Evolutionary conservation across 2,797 vertebrate species (phyloP), one percentile per base, ranked within the genome.

Genomic region (Champsocephalus esox): DNA sequence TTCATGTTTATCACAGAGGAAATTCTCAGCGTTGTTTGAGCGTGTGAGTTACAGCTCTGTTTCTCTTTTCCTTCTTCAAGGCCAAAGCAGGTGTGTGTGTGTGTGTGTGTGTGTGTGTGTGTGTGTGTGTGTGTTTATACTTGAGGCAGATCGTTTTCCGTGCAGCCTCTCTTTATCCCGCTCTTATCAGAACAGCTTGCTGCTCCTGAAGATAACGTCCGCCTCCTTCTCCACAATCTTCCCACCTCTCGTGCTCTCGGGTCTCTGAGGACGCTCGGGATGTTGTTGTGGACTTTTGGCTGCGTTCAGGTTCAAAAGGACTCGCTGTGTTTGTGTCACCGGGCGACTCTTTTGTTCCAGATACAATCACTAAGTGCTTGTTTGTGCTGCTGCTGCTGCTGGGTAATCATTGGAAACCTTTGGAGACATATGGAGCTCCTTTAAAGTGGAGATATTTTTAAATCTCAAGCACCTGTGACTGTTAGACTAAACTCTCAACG

Each of bases 181-280:
- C 60, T 67, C 79, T 61, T 83, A 82, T 88, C 79, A 34, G 61
- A 56, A 1, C 65, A 5, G 48, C 68, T 71, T 45, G 14, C 78
- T 77, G 67, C 65, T 32, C 16, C 10, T 77, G 58, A 41, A 46
- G 73, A 81, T 81, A 81, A 59, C 62, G 73, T 77, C 68, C 45
- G 56, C 9, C 70, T 83, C 57, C 28, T 38, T 65, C 56, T 9
- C 41, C 11, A 38, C 50, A 3, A 49, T 69, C 71, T 50, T 59
- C 12, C 19, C 0, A 50, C 51, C 0, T 12, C 55, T 6, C 69
- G 78, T 78, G 81, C 58, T 82, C 49, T 38, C 41, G 19, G 12
- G 66, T 75, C 68, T 4, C 2, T 21, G 3, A 0, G n/a, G 63
- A 57, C 12, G 1, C 64, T 76, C 68, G 73, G 77, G 10, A 49